Base-by-base conservation (phyloP, 1,140 invertebrate species). In the Potamilus streckersoni region DNA sequence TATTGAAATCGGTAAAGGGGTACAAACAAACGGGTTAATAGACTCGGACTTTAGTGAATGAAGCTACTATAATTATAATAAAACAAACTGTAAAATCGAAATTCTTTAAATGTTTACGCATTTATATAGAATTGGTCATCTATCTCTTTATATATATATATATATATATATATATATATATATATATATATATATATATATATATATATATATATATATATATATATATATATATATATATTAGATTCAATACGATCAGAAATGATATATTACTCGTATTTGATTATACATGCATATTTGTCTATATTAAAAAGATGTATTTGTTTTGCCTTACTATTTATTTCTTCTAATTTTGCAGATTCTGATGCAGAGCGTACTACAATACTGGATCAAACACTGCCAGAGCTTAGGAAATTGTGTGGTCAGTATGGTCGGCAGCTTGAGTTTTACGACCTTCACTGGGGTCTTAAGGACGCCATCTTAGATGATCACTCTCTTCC, bases 401-500 rank as follows among this genome's bases (percentile, higher is more conserved):
- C 97, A 0, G 93, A 94, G 86, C 93, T 99, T 59, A 98, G 98
- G 86, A 95, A 97, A 84, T 98, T 97, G 89, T 98, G 97, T 88
- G 90, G 95, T 67, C 75, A 83, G n/a, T 74, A 82, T 56, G 86
- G 86, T 19, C 84, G 82, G 71, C 86, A 89, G 63, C 62, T 89
- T 14, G 76, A 83, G 56, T 73, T 87, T 1, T 96, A 98, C 31
- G 98, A 99, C 90, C 98, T 99, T 96, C 92, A 97, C 87, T 99
- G 98, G 97, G 97, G 97, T 55, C 84, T 91, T 6, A 81, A 88
- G 66, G 97, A 98, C 85, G 95, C 97, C 90, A 95, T 96, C 0
- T 97, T 96, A 0, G 97, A 99, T 87, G 97, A 98, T 93, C 97
- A 99, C 89, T 96, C 97, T 94, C 97, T 97, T 3, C 98, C 96